Base-by-base conservation (phyloP, 1,140 invertebrate species). In the Bombus difficillimus region DNA sequence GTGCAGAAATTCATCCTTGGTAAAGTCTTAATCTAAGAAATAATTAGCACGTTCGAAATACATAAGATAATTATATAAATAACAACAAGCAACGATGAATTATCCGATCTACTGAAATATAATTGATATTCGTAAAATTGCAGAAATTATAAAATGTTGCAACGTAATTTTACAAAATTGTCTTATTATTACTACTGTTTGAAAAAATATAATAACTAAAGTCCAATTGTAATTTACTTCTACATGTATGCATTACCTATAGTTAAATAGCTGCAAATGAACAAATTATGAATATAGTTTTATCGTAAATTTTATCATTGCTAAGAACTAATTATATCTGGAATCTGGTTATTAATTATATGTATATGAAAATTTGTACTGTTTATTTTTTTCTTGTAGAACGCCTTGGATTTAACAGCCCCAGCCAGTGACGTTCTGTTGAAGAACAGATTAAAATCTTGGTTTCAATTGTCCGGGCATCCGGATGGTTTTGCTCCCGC, bases 381-480 rank as follows among this genome's bases (percentile, higher is more conserved):
- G 6, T 41, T 43, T 57, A 37, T 22, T 22, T 47, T 1, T 88
- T 92, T 90, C 94, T 97, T 97, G n/a, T 95, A 99, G 98, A 99
- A 99, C 95, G 98, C 98, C 68, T 96, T 99, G 89, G 98, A 99
- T 92, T 95, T 99, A 86, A 98, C 98, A 80, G 98, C 98, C 13
- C 98, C 98, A 62, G 98, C 98, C 59, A 98, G 98, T 90, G 98
- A 98, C 92, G 96, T 98, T 39, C 95, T 99, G 47, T 93, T 99
- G 73, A 98, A 98, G 90, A 98, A 98, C 83, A 96, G 97, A 84
- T 95, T 96, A 64, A 96, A 97, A 87, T 96, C 96, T 57, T 99
- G 98, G 98, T 97, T 99, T 94, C 99, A 99, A 94, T 95, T 99
- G 72, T 98, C 98, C 28, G 99, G 99, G 0, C 99, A 99, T 95